A percentile compares a stretch with the other conserved stretches of the same genome.
phyloP scores from a whole-genome alignment of 2,113 vertebrate genomes.

The Gopherus evgoodei region DNA sequence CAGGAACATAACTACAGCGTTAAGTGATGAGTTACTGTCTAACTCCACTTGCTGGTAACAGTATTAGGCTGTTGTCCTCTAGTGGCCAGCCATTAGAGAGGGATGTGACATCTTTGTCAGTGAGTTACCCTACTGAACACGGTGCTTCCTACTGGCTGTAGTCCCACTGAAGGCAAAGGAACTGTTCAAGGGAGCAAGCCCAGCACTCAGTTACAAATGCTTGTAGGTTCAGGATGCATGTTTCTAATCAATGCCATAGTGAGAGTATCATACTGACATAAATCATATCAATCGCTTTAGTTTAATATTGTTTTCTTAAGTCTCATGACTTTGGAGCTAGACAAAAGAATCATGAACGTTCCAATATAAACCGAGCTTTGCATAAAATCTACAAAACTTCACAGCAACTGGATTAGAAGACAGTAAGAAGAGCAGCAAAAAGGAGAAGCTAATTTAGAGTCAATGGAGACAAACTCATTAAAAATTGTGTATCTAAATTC shows the following conservation, averaged over 20 bases:
- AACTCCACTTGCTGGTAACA: neutral
- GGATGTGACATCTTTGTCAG: neutral
- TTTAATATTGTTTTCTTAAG: neutral
- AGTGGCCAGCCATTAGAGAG: neutral
- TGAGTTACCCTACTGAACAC: neutral
- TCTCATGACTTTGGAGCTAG: neutral
- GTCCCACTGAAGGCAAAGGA: conserved; percentile 32
- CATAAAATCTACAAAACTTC: neutral
- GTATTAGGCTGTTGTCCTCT: neutral
- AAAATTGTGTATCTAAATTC: neutral
- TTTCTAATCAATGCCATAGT: neutral
- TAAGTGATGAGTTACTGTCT: no score
- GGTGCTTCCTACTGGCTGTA: neutral
- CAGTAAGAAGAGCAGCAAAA: neutral
- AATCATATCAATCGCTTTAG: neutral
- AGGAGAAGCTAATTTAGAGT: neutral
- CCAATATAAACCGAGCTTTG: neutral
- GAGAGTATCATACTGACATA: conserved; percentile 11
- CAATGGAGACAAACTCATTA: neutral
- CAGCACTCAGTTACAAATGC: neutral
- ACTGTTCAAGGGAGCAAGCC: conserved; percentile 48
- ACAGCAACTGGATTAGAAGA: neutral
- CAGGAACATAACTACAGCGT: no score
- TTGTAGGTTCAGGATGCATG: neutral
- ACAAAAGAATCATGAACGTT: neutral